Conservation (phyloP, 1,140 invertebrate genomes). For the Epicauta chinensis region DNA sequence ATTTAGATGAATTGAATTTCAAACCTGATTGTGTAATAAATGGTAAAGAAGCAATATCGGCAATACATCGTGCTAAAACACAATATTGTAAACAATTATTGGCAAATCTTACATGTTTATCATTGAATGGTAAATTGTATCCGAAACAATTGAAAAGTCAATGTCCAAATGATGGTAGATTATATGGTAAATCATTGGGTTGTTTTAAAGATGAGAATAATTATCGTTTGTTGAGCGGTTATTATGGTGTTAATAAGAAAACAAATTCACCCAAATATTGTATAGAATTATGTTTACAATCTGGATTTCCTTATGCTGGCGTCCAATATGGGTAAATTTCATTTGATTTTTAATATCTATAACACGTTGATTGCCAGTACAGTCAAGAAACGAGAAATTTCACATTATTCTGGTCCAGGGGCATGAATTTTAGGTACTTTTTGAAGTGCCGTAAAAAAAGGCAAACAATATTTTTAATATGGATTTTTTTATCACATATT, state of each 20-base stretch:
- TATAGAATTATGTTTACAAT: slow-evolving; percentile 80
- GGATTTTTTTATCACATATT: no score
- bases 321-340: slow-evolving; percentile 87
- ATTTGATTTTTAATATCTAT: no score
- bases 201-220: slow-evolving; percentile 83
- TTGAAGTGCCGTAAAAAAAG: no score
- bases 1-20: slow-evolving; percentile 66
- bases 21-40: slow-evolving; percentile 70
- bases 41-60: slow-evolving; percentile 79
- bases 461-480: no score
- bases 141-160: slow-evolving; percentile 65
- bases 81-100: slow-evolving; percentile 81
- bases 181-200: slow-evolving; percentile 64
- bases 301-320: slow-evolving; percentile 84
- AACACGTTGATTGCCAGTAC: no score
- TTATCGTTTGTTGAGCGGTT: slow-evolving; percentile 66
- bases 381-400: no score
- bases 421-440: no score
- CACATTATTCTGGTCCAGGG: no score
- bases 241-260: slow-evolving; percentile 69
- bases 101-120: slow-evolving; percentile 77
- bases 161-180: slow-evolving; percentile 61
- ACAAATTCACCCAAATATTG: slow-evolving; percentile 75
- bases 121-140: slow-evolving; percentile 68
- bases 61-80: slow-evolving; percentile 80